Evolutionary conservation across 2,888 invertebrate genomes (phyloP), one percentile per base, ranked within the genome.

Genomic region (Tetanocera ferruginea): DNA sequence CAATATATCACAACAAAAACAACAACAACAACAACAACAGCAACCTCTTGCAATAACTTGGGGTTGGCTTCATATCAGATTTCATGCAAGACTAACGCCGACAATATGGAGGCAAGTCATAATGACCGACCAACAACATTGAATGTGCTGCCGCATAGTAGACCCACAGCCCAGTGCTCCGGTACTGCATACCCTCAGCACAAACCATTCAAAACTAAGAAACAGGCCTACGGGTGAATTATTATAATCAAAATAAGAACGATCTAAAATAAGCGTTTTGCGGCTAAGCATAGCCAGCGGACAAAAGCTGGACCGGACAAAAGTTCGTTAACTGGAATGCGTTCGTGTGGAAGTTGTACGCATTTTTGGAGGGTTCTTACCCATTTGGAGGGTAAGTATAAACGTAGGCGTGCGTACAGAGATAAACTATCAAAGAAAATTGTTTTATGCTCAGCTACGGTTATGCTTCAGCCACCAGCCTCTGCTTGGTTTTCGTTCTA

Each of bases 181-280:
- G 3, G 8, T 17, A 2, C 23, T 5, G 14, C 60, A 28, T 25
- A 23, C 60, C 4, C 28, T 60, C 28, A 1, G 28, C 60, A 60
- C 60, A 28, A 28, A 28, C 60, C 60, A 60, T 14, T 28, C 28
- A 28, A 25, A 23, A 60, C 14, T 60, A 14, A 60, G 28, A 60
- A 14, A 14, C 60, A 23, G 11, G n/a, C 74, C 31, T 5, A 34
- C 67, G 77, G 77, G 77, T 74, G 77, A 78, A 74, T 78, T 78
- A 69, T 74, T 67, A 70, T 55, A 64, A 64, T 34, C 71, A 76
- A 49, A 64, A 34, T 37, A 71, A 37, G 17, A 43, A 70, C 62
- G 71, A 3, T 52, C 28, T 14, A 23, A 14, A 60, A 60, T 25
- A 14, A 60, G 28, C 23, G 11, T 28, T 60, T 25, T 28, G 60